Conservation (phyloP, 2,113 vertebrate genomes). For the Serinus canaria region DNA sequence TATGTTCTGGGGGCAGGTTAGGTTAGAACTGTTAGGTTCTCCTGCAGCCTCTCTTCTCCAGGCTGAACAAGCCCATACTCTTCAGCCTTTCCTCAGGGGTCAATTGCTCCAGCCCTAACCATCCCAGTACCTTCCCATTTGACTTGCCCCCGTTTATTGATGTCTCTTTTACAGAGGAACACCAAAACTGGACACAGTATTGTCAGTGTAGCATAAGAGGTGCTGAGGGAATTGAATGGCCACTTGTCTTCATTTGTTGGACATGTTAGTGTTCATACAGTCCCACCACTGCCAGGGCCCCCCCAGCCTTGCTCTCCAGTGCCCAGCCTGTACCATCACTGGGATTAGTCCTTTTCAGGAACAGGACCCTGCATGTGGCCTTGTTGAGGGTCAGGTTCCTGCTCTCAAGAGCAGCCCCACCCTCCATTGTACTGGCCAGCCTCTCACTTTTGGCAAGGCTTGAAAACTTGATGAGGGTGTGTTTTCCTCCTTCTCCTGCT, state of each 20-base stretch:
- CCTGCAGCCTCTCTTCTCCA: background rate
- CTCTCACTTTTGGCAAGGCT: background rate
- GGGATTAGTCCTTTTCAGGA: background rate
- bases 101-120: background rate
- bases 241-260: background rate
- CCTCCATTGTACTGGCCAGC: too few relatives aligned
- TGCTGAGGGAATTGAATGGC: background rate
- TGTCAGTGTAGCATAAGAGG: background rate
- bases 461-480: background rate
- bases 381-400: background rate
- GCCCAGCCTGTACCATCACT: background rate
- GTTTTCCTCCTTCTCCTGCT: background rate
- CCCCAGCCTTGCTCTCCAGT: background rate
- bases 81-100: background rate
- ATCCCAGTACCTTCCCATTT: background rate
- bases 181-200: background rate
- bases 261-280: background rate
- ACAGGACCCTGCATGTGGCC: background rate
- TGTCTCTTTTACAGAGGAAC: background rate
- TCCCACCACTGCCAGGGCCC: background rate
- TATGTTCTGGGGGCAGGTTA: background rate
- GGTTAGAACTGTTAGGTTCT: background rate
- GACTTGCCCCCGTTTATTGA: background rate
- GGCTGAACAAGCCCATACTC: background rate
- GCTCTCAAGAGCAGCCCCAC: background rate